Conservation (phyloP, 2,797 vertebrate genomes). For the Coranthus polyacanthus region DNA sequence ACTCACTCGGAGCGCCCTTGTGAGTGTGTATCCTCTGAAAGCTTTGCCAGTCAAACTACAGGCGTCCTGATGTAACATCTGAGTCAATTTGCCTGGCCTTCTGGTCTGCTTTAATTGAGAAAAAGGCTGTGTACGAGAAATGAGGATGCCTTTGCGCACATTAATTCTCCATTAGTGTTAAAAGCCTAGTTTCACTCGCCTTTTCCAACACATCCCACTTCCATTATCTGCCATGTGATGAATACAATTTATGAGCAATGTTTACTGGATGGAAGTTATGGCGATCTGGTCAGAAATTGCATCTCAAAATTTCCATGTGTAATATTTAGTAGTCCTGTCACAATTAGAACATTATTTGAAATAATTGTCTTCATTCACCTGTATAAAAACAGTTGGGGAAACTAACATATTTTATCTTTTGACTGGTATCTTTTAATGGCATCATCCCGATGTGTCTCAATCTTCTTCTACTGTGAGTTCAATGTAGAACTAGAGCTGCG, state of each 20-base stretch:
- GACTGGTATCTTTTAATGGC: too few species aligned
- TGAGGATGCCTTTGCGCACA: conserved; percentile 35
- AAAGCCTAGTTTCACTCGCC: conserved; percentile 30
- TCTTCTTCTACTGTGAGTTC: too few species aligned
- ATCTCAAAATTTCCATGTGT: too few species aligned
- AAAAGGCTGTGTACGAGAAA: conserved; percentile 26
- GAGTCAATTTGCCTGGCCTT: conserved; percentile 61
- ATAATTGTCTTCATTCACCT: too few species aligned
- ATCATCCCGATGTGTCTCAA: too few species aligned
- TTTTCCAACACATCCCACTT: conserved; percentile 1
- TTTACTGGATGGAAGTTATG: too few species aligned
- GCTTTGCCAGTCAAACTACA: conserved; percentile 45
- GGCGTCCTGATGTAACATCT: conserved; percentile 35
- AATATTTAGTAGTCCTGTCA: too few species aligned
- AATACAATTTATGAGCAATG: neutral
- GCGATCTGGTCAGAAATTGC: too few species aligned
- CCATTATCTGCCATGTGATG: neutral
- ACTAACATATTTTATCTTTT: too few species aligned
- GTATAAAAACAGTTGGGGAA: too few species aligned
- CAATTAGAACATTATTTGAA: too few species aligned
- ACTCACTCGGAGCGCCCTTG: conserved; percentile 14
- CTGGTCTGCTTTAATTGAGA: conserved; percentile 41
- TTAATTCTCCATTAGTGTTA: conserved; percentile 40
- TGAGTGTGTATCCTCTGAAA: conserved; percentile 34
- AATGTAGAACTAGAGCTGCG: too few species aligned